phyloP scores from a whole-genome alignment of 2,888 invertebrate species.

The Callyntrura guangdongensis region DNA sequence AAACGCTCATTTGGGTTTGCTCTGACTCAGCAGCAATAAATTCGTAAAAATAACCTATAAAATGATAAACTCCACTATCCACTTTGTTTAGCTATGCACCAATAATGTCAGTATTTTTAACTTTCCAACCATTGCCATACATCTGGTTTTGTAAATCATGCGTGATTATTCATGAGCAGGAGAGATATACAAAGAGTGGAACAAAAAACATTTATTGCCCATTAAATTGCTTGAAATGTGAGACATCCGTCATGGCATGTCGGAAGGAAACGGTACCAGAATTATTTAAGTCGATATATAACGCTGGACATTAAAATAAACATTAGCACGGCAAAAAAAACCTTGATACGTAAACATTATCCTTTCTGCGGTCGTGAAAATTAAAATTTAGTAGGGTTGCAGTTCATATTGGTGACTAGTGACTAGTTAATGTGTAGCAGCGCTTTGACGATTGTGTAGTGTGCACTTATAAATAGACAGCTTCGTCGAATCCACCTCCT shows the following conservation, averaged over 20 bases:
- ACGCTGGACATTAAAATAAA: slow-evolving; percentile 13
- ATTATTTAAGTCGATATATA: background rate
- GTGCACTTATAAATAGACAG: background rate
- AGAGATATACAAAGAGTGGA: background rate
- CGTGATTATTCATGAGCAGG: background rate
- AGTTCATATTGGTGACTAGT: no score
- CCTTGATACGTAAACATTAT: background rate
- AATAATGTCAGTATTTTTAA: background rate
- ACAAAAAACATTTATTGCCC: slow-evolving; percentile 9
- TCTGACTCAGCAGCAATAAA: background rate
- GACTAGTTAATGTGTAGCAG: background rate
- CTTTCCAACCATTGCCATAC: background rate
- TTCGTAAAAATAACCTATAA: background rate
- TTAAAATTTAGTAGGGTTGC: no score
- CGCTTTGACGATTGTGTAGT: background rate
- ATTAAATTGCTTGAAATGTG: background rate
- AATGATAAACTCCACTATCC: background rate
- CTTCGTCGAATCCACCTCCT: background rate
- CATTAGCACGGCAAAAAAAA: background rate
- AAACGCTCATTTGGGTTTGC: background rate
- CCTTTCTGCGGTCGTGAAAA: background rate
- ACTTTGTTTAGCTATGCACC: background rate
- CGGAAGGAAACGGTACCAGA: background rate
- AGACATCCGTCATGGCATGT: background rate
- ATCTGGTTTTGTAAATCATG: background rate